Conservation (phyloP, 2,113 vertebrate species). For the Sula dactylatra region DNA sequence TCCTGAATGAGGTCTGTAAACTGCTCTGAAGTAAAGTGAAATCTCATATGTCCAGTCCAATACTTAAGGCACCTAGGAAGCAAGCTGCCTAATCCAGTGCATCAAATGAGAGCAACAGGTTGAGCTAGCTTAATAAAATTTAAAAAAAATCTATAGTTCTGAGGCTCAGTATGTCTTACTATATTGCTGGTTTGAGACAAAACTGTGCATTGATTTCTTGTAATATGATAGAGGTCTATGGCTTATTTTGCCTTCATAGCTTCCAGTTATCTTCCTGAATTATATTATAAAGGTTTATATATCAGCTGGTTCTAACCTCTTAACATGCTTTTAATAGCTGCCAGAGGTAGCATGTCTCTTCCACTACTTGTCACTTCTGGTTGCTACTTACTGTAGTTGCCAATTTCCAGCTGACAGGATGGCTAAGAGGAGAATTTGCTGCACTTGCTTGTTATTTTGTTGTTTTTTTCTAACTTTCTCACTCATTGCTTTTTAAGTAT, state of each 20-base stretch:
- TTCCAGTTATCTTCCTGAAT: background rate
- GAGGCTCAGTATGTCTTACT: background rate
- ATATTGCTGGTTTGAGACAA: background rate
- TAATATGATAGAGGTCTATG: background rate
- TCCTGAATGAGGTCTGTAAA: background rate
- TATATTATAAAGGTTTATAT: background rate
- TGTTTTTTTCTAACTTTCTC: background rate
- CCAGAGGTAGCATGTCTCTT: constrained; percentile 17
- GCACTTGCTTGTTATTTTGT: background rate
- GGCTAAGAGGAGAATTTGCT: background rate
- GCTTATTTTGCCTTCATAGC: background rate
- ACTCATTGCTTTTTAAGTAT: background rate
- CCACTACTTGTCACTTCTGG: constrained; percentile 3
- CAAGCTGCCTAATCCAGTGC: background rate
- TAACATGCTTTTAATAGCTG: background rate
- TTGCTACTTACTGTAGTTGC: background rate
- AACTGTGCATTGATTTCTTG: background rate
- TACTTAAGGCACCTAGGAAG: background rate
- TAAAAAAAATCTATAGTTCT: background rate
- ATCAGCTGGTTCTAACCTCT: background rate
- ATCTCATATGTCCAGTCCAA: background rate
- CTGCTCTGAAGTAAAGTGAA: background rate
- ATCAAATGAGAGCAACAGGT: background rate
- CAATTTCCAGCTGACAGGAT: background rate
- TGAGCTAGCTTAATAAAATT: background rate